A percentile compares a stretch with the other conserved stretches of the same genome.
Evolutionary conservation across 2,113 vertebrate genomes (phyloP).

Genomic region (Heliornis fulica): DNA sequence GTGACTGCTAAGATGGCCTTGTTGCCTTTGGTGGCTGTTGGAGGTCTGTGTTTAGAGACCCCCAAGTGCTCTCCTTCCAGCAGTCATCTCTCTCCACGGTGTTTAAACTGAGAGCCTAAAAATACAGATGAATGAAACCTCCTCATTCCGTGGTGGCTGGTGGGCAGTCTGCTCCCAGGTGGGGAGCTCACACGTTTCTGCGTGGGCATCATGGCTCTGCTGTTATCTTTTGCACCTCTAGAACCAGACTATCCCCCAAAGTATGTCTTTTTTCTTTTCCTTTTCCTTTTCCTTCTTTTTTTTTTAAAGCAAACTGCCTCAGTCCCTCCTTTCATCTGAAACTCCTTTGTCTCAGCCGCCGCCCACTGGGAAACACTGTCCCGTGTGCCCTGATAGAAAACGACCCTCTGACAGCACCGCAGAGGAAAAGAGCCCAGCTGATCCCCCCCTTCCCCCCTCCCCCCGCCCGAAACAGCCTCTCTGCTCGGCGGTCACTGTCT

Average conservation of each 20-base stretch:
- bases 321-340: neutral
- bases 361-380: neutral
- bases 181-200: too few relatives aligned
- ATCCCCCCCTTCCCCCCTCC: too few relatives aligned
- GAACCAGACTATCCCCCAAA: neutral
- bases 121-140: neutral
- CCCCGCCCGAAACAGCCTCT: neutral
- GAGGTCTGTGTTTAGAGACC: neutral
- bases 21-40: neutral
- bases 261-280: rapidly evolving
- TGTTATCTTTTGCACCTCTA: neutral
- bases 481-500: neutral
- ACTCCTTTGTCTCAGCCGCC: neutral
- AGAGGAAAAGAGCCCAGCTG: neutral
- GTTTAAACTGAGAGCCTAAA: neutral
- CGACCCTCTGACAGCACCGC: neutral
- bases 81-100: rapidly evolving
- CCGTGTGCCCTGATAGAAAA: neutral
- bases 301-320: neutral
- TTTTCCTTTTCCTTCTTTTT: too few relatives aligned
- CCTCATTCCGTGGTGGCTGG: rapidly evolving
- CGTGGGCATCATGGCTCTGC: neutral
- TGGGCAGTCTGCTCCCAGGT: neutral
- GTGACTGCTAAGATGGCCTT: neutral
- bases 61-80: neutral